A percentile compares a stretch with the other conserved stretches of the same genome.
phyloP scores from a whole-genome alignment of 2,113 vertebrate genomes.

The Guaruba guarouba region DNA sequence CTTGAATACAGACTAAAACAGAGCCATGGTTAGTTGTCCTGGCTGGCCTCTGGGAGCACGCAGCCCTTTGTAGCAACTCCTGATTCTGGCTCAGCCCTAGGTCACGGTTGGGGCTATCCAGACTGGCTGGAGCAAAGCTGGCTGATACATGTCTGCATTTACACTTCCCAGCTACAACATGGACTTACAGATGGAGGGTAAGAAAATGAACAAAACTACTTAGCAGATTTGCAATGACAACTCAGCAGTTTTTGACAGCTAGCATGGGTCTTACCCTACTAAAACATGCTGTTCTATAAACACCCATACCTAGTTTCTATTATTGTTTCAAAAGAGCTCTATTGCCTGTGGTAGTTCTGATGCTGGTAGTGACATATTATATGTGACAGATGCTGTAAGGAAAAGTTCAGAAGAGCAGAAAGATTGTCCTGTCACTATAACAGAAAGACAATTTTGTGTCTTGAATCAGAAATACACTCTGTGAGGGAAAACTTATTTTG shows the following conservation, averaged over 20 bases:
- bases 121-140: background rate
- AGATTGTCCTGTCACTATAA: background rate
- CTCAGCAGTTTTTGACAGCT: background rate
- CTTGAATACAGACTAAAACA: rapidly evolving
- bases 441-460: background rate
- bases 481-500: conserved; percentile 7
- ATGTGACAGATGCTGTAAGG: background rate
- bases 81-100: background rate
- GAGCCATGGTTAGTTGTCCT: rapidly evolving
- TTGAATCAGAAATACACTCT: conserved; percentile 10
- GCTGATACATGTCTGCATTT: background rate
- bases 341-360: background rate
- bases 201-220: background rate
- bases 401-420: conserved; percentile 2
- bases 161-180: rapidly evolving
- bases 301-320: background rate
- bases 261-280: background rate
- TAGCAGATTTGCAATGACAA: background rate
- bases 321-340: background rate
- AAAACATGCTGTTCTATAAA: background rate
- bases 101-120: background rate
- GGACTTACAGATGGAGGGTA: background rate
- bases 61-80: background rate
- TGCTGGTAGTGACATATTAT: background rate
- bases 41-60: background rate